Evolutionary conservation across 2,888 invertebrate genomes (phyloP).

Genomic region (Philhelius pedissequus): DNA sequence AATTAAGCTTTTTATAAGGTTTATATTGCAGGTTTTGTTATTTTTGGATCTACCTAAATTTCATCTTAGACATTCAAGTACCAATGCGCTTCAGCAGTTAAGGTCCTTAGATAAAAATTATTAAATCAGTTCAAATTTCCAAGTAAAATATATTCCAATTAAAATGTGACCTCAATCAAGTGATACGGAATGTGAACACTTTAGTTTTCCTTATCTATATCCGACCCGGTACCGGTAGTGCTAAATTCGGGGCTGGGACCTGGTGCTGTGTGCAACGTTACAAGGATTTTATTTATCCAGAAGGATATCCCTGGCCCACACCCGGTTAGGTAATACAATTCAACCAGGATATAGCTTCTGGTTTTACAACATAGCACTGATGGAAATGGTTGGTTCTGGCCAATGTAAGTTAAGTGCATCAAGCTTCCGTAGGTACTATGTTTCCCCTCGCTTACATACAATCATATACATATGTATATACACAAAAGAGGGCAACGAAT

Average conservation of each 20-base stretch:
- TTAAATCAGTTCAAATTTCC: too few species aligned
- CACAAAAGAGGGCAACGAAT: slow-evolving; percentile 50
- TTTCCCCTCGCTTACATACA: slow-evolving; percentile 17
- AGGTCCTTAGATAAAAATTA: too few species aligned
- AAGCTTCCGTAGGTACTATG: not conserved
- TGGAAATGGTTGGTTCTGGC: not conserved
- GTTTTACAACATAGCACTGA: not conserved
- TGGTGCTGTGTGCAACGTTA: slow-evolving; percentile 13
- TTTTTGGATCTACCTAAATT: too few species aligned
- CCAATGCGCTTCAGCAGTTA: too few species aligned
- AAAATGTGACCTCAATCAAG: not conserved
- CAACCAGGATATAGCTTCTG: slow-evolving; percentile 39
- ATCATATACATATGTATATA: not conserved
- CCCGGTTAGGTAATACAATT: slow-evolving; percentile 21
- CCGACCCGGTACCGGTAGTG: not conserved
- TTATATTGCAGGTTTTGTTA: too few species aligned
- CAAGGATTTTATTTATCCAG: slow-evolving; percentile 1
- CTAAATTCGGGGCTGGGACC: slow-evolving; percentile 8
- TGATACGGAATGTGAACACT: not conserved
- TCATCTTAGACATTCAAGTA: too few species aligned
- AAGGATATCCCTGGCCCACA: slow-evolving; percentile 39
- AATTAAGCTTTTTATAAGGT: too few species aligned
- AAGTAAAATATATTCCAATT: not conserved
- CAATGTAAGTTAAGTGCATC: not conserved
- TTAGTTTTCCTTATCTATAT: not conserved